Conservation (phyloP, 2,113 vertebrate genomes). For the Acrocephalus arundinaceus region DNA sequence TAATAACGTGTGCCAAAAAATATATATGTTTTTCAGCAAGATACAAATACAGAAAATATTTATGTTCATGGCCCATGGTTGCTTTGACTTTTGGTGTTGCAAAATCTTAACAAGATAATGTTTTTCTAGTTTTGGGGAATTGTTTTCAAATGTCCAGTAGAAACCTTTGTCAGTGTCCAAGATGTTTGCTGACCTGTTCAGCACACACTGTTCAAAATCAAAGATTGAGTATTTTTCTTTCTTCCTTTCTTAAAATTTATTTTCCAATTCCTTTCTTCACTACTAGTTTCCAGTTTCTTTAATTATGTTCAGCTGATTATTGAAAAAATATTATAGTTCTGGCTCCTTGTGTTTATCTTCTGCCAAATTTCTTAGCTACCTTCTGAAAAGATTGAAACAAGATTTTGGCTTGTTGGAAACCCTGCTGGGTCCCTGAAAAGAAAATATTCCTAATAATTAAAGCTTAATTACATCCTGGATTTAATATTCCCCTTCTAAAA, state of each 20-base stretch:
- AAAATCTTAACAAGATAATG: neutral
- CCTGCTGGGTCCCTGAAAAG: neutral
- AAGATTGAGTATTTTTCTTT: neutral
- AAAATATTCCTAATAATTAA: conserved; percentile 27
- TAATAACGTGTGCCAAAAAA: neutral
- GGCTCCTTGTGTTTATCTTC: neutral
- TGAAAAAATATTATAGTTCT: neutral
- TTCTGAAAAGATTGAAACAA: neutral
- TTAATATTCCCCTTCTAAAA: neutral
- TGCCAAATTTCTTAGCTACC: conserved; percentile 15
- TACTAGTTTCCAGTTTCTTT: neutral
- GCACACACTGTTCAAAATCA: neutral
- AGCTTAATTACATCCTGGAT: conserved; percentile 24
- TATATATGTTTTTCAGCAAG: neutral
- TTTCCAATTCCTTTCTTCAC: neutral
- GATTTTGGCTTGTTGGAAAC: neutral
- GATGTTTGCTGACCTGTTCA: neutral
- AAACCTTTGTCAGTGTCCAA: neutral
- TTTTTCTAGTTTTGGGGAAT: neutral
- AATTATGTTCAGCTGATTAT: neutral
- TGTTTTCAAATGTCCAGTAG: neutral
- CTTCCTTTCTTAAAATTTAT: neutral
- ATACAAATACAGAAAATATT: neutral
- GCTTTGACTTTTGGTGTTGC: neutral
- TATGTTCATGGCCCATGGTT: neutral